These are phyloP conservation scores for Eudyptes chrysolophus DNA, from an alignment of 2,113 vertebrate genomes.

Conservation along the genomic window DNA sequence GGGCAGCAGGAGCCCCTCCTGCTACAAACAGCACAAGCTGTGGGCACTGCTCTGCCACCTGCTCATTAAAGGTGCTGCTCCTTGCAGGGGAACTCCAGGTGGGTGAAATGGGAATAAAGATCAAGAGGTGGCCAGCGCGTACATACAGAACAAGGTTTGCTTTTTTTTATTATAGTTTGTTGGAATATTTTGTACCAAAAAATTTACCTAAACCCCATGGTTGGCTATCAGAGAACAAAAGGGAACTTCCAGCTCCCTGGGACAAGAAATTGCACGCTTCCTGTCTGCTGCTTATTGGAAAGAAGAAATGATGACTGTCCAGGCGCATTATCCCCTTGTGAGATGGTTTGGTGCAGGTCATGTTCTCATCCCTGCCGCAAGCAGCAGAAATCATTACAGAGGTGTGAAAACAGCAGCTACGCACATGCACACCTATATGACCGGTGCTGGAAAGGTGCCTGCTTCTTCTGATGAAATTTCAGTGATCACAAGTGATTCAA, in stretches of 20 bases:
- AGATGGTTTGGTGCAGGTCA: background rate
- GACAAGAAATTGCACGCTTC: background rate
- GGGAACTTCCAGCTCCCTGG: background rate
- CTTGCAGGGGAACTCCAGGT: background rate
- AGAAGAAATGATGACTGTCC: background rate
- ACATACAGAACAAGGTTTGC: background rate
- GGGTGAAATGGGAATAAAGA: background rate
- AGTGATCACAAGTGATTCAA: background rate
- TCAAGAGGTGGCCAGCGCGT: rapidly evolving
- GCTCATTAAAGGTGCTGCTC: background rate
- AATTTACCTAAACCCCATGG: no score
- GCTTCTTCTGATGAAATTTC: background rate
- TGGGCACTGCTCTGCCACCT: background rate
- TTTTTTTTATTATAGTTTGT: background rate
- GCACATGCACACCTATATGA: rapidly evolving
- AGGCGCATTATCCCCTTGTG: background rate
- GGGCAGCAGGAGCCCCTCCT: background rate
- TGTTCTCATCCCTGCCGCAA: background rate
- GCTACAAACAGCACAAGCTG: background rate
- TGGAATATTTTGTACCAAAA: background rate
- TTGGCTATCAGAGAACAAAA: background rate
- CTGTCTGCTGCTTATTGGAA: background rate
- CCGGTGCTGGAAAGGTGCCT: background rate
- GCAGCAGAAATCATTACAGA: background rate
- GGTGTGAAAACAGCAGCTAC: background rate